These are phyloP conservation scores for Lepus europaeus DNA, from an alignment of 2,113 vertebrate species.

Conservation along the genomic window DNA sequence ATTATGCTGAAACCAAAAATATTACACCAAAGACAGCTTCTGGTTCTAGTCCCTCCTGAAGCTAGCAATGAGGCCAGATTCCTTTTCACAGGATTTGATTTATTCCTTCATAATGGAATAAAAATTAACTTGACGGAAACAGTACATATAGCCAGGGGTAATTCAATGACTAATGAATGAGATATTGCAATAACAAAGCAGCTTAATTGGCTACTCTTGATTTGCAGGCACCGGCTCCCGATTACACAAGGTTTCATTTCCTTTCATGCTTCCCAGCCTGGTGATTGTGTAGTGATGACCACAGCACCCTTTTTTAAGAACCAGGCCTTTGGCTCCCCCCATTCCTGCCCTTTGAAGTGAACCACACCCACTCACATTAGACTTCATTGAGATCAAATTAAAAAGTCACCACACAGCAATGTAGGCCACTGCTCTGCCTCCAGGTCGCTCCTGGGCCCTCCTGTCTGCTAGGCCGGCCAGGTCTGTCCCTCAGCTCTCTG, in stretches of 20 bases:
- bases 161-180: constrained; percentile 67
- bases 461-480: fast-evolving
- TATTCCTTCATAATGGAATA: constrained; percentile 71
- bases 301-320: constrained; percentile 39
- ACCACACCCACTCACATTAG: background rate
- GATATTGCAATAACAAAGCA: constrained; percentile 40
- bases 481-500: background rate
- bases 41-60: background rate
- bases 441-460: background rate
- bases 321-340: constrained; percentile 33
- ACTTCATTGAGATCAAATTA: background rate
- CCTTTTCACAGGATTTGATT: constrained; percentile 70
- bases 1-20: constrained; percentile 66
- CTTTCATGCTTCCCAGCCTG: constrained; percentile 37
- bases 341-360: constrained; percentile 15
- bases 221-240: constrained; percentile 44
- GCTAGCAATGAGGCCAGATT: constrained; percentile 55
- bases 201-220: constrained; percentile 64
- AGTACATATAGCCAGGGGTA: constrained; percentile 60
- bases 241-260: constrained; percentile 54
- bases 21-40: constrained; percentile 54
- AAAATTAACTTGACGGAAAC: constrained; percentile 64
- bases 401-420: background rate
- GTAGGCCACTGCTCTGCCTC: background rate
- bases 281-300: constrained; percentile 22